Percentiles rank a stretch among this genome's conserved stretches.
These are phyloP conservation scores for Botrylloides violaceus DNA, from an alignment of 23 tunicate genomes.

Conservation along the genomic window DNA sequence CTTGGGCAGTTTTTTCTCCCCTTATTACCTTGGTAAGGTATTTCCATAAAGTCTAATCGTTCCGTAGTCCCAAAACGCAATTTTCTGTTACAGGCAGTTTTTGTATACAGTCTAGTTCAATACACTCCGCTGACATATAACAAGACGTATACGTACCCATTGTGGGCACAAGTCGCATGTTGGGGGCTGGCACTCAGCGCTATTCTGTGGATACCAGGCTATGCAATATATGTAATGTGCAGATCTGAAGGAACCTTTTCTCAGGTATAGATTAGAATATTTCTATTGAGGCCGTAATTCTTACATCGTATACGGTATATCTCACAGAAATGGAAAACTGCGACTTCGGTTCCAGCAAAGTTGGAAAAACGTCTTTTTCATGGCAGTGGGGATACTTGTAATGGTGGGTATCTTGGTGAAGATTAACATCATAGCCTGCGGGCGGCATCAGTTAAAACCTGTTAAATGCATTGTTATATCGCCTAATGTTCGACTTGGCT, in stretches of 20 bases:
- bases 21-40: conserved; percentile 45
- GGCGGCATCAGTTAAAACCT: too few relatives aligned
- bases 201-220: conserved; percentile 43
- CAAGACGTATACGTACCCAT: conserved; percentile 27
- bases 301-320: too few relatives aligned
- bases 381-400: too few relatives aligned
- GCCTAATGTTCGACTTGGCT: too few relatives aligned
- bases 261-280: conserved; percentile 12
- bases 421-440: too few relatives aligned
- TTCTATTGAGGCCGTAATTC: too few relatives aligned
- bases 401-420: too few relatives aligned
- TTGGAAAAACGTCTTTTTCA: too few relatives aligned
- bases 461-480: too few relatives aligned
- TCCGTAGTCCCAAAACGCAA: too few relatives aligned
- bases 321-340: too few relatives aligned
- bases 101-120: conserved; percentile 35
- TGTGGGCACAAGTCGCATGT: conserved; percentile 34
- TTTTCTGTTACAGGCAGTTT: conserved; percentile 23
- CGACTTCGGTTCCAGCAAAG: too few relatives aligned
- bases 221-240: conserved; percentile 28
- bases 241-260: conserved; percentile 20
- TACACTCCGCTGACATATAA: conserved; percentile 45
- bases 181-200: conserved; percentile 37
- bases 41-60: neutral
- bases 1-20: conserved; percentile 50